A percentile compares a stretch with the other conserved stretches of the same genome.
Evolutionary conservation across 1,140 invertebrate species (phyloP).

Genomic region (Alviniconcha marisindica): DNA sequence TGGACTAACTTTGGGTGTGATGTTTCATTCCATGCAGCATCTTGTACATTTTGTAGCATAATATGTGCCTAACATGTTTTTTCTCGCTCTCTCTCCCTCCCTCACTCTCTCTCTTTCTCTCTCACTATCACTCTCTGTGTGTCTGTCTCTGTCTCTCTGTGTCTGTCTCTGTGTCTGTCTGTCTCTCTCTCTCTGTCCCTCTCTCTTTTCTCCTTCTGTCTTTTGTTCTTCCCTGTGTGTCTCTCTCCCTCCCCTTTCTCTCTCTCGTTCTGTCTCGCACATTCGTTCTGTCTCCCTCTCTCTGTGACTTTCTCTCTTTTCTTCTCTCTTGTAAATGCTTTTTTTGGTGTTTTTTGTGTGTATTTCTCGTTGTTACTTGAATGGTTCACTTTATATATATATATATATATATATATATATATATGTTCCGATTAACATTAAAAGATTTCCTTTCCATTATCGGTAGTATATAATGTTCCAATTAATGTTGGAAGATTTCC

Average conservation of each 20-base stretch:
- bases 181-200: constrained; percentile 24
- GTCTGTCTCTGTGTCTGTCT: neutral
- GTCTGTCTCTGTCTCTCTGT: neutral
- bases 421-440: neutral
- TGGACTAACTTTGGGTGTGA: no score
- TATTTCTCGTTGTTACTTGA: neutral
- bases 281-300: neutral
- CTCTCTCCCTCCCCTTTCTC: neutral
- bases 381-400: neutral
- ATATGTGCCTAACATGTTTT: no score
- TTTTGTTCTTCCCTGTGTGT: no score
- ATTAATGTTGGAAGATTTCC: no score
- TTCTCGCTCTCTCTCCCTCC: no score
- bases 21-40: no score
- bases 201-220: neutral
- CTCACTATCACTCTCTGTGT: neutral
- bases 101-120: no score
- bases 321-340: no score
- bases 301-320: neutral
- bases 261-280: neutral
- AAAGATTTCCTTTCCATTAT: no score
- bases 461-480: no score
- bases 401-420: neutral
- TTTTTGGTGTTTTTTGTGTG: no score
- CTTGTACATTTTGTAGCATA: no score